Percentiles rank a stretch among this genome's conserved stretches.
Evolutionary conservation across 2,888 invertebrate species (phyloP).

Genomic region (Hypomecis punctinalis): DNA sequence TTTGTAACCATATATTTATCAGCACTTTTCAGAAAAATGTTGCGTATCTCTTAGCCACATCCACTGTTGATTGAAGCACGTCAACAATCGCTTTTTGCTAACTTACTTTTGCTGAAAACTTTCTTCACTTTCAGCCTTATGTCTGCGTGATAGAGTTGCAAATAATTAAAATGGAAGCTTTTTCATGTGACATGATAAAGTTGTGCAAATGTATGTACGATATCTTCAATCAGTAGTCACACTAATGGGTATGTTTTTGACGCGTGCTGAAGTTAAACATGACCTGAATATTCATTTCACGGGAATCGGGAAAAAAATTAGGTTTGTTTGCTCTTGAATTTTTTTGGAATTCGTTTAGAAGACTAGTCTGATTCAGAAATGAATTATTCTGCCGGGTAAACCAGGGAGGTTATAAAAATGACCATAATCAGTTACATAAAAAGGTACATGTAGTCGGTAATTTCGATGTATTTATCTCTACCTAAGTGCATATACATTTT

Average conservation of each 20-base stretch:
- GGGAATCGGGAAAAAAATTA: background rate
- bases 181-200: constrained; percentile 31
- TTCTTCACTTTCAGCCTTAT: constrained; percentile 17
- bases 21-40: constrained; percentile 51
- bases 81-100: constrained; percentile 54
- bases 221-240: constrained; percentile 63
- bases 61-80: constrained; percentile 61
- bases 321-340: background rate
- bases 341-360: background rate
- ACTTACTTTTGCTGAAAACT: constrained; percentile 41
- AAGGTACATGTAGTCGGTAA: no score
- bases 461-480: no score
- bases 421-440: no score
- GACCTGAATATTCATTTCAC: constrained; percentile 30
- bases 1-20: constrained; percentile 38
- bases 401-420: no score
- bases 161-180: constrained; percentile 20
- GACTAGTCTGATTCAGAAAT: no score
- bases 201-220: constrained; percentile 55
- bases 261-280: constrained; percentile 49
- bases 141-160: constrained; percentile 19
- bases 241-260: constrained; percentile 49
- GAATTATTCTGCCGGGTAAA: no score
- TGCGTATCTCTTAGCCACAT: constrained; percentile 50
- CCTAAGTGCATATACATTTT: no score